phyloP scores from a whole-genome alignment of 2,888 invertebrate genomes.

The Eristalis arbustorum region DNA sequence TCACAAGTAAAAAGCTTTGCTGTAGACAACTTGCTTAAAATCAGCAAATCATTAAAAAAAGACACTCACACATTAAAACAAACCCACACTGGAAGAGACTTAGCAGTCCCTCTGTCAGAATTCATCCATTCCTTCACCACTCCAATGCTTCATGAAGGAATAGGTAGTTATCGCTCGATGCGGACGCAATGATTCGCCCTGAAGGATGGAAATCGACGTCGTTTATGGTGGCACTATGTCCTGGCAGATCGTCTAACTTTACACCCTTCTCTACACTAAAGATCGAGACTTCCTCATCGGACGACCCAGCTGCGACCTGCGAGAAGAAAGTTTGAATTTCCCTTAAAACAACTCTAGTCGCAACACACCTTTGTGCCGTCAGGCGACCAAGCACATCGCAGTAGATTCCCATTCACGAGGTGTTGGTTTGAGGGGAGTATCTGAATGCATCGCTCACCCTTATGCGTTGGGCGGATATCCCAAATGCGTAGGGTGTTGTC shows the following conservation, averaged over 20 bases:
- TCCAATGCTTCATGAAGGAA: conserved; percentile 96
- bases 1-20: not conserved
- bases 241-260: not conserved
- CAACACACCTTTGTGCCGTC: conserved; percentile 91
- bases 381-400: conserved; percentile 95
- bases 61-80: not conserved
- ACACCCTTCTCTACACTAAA: conserved; percentile 94
- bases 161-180: conserved; percentile 96
- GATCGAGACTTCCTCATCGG: conserved; percentile 94
- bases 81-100: not conserved
- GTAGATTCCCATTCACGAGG: conserved; percentile 97
- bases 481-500: conserved; percentile 97
- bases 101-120: not conserved
- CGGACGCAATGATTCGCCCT: conserved; percentile 11
- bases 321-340: not conserved
- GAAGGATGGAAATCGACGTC: conserved; percentile 29
- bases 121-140: conserved; percentile 40
- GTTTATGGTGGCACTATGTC: conserved; percentile 10
- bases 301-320: conserved; percentile 85
- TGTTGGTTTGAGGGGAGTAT: conserved; percentile 96
- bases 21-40: not conserved
- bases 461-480: conserved; percentile 97
- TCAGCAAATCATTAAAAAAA: not conserved
- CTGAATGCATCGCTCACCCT: conserved; percentile 95
- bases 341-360: not conserved